phyloP scores from a whole-genome alignment of 1,140 invertebrate species.

The Radopholus similis region DNA sequence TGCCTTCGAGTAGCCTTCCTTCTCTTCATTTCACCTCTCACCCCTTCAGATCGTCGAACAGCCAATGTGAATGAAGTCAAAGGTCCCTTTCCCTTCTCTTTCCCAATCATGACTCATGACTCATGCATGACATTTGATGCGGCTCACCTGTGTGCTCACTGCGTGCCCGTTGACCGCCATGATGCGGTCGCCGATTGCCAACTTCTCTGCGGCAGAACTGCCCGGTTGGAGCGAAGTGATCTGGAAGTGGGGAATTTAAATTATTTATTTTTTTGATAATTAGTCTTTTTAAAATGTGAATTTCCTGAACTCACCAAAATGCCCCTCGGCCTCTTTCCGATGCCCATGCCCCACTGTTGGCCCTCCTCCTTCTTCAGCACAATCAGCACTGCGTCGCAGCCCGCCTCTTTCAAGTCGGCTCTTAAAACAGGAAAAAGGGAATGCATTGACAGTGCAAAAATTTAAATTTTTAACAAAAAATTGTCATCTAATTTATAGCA shows the following conservation, averaged over 20 bases:
- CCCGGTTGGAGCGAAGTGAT: constrained; percentile 58
- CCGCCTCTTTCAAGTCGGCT: constrained; percentile 45
- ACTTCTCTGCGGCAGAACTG: constrained; percentile 54
- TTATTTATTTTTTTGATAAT: constrained; percentile 6
- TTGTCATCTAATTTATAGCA: background rate
- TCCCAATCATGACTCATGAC: background rate
- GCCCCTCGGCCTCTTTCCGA: constrained; percentile 55
- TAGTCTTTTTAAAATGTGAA: background rate
- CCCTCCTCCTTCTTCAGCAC: constrained; percentile 54
- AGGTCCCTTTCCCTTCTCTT: background rate
- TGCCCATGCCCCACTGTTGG: constrained; percentile 59
- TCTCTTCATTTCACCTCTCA: no score
- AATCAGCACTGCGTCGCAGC: constrained; percentile 48
- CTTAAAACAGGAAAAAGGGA: background rate
- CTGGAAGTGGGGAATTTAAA: background rate
- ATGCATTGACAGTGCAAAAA: background rate
- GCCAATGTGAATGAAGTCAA: background rate
- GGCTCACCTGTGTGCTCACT: constrained; percentile 57
- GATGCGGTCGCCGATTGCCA: constrained; percentile 56
- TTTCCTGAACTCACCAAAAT: constrained; percentile 32
- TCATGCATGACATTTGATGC: constrained; percentile 14
- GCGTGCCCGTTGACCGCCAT: constrained; percentile 56
- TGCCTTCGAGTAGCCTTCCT: no score
- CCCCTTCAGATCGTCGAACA: no score
- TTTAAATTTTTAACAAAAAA: background rate